These are phyloP conservation scores for Babyrousa celebensis DNA, from an alignment of 2,797 vertebrate genomes.

Conservation along the genomic window DNA sequence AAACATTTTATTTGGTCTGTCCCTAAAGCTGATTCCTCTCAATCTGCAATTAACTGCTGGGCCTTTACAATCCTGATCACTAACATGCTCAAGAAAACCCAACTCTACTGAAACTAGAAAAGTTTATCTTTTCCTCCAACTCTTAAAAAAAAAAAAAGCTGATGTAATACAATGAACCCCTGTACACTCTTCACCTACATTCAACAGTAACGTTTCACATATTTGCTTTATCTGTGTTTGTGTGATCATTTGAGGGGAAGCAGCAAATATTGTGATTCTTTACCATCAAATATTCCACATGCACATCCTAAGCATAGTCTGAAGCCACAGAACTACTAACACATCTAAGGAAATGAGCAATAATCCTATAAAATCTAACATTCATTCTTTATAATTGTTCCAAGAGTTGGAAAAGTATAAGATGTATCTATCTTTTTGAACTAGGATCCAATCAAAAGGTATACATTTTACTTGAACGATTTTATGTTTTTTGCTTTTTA, in stretches of 20 bases:
- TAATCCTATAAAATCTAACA: slow-evolving; percentile 10
- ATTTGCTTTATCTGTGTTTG: neutral
- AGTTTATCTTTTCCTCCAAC: slow-evolving; percentile 2
- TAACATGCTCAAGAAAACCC: slow-evolving; percentile 7
- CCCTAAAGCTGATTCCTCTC: neutral
- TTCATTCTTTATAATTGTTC: slow-evolving; percentile 18
- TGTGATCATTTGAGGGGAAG: slow-evolving; percentile 17
- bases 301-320: neutral
- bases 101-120: slow-evolving; percentile 25
- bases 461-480: slow-evolving; percentile 7
- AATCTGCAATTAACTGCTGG: neutral
- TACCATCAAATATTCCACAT: neutral
- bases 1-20: slow-evolving; percentile 14
- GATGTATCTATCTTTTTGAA: neutral
- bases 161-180: neutral
- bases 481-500: neutral
- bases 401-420: slow-evolving; percentile 19
- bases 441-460: neutral
- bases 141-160: neutral
- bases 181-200: neutral
- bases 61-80: neutral
- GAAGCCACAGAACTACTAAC: neutral
- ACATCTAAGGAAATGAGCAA: slow-evolving; percentile 58
- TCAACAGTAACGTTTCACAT: neutral
- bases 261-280: neutral